Base-by-base conservation (phyloP, 2,113 vertebrate genomes). In the Lycocorax pyrrhopterus region DNA sequence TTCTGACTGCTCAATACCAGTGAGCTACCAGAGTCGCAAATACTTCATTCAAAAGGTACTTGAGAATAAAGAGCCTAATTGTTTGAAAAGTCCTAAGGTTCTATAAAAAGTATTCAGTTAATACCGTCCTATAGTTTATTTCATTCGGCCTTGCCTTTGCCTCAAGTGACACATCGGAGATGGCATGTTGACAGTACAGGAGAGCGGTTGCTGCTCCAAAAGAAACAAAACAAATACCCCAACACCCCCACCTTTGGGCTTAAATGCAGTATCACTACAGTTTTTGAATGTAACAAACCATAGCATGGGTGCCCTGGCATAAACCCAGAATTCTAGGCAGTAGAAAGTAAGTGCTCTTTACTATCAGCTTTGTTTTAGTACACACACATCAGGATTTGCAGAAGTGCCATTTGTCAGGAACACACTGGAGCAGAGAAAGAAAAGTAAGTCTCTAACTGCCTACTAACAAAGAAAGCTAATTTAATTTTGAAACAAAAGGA, bases 401-500 rank as follows among this genome's bases (percentile, higher is more conserved):
- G 68, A 43, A 79, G 46, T 64, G 75, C 68, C 93, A 63, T 71
- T 88, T 79, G 59, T 68, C 85, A 88, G 79, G 59, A 93, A 78
- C 72, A 55, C 6, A 82, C 25, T 5, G 35, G 71, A 90, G 46
- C 62, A 81, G 62, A 43, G 58, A 89, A 87, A 87, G 83, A 52
- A 81, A 90, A 91, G 51, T 72, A 84, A 88, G 56, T 49, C 79
- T 92, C 85, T 74, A 72, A 90, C 73, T 41, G 78, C 52, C 68
- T 21, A 43, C 2, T 4, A 88, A 85, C 67, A 80, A 85, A 95
- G 93, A 64, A 95, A 91, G 13, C 90, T 91, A 66, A 90, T 72
- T 90, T 92, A 59, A 88, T 83, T 93, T 79, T 89, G 83, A 80
- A 96, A 96, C 53, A 94, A 94, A 97, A 94, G 68, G 46, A 93